A percentile compares a stretch with the other conserved stretches of the same genome.
Conservation (phyloP, 2,797 vertebrate genomes). For the Leuciscus waleckii region DNA sequence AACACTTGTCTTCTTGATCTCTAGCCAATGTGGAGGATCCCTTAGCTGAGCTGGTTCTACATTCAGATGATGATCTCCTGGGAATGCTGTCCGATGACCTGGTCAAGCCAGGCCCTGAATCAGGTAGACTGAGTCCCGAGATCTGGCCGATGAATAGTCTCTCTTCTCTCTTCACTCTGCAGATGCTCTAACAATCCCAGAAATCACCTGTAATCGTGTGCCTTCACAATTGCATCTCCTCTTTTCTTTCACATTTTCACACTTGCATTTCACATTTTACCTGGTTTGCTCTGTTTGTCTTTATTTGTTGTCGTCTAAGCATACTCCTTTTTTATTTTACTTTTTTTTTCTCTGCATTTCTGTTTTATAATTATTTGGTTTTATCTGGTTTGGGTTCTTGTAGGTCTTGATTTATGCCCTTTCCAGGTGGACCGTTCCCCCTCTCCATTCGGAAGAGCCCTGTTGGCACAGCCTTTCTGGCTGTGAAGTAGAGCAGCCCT, state of each 20-base stretch:
- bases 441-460: constrained; percentile 92
- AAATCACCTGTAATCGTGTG: constrained; percentile 33
- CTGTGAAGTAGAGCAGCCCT: constrained; percentile 75
- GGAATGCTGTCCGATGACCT: constrained; percentile 91
- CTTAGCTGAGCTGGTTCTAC: constrained; percentile 91
- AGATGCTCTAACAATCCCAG: constrained; percentile 29
- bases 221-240: neutral
- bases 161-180: constrained; percentile 25
- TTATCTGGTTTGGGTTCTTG: constrained; percentile 84
- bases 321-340: constrained; percentile 49
- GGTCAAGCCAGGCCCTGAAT: constrained; percentile 83
- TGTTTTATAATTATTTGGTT: constrained; percentile 60
- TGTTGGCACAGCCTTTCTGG: constrained; percentile 71
- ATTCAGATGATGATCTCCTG: constrained; percentile 93
- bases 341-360: constrained; percentile 45
- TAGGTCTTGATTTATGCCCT: constrained; percentile 97
- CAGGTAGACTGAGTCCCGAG: constrained; percentile 70
- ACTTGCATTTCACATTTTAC: constrained; percentile 33
- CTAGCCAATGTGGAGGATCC: constrained; percentile 86
- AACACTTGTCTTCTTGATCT: constrained; percentile 60
- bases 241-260: constrained; percentile 15
- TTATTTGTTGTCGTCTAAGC: constrained; percentile 62
- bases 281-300: constrained; percentile 31
- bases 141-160: constrained; percentile 28
- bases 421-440: constrained; percentile 93